phyloP scores from a whole-genome alignment of 2,888 invertebrate genomes.

The Temnothorax ravouxi region DNA sequence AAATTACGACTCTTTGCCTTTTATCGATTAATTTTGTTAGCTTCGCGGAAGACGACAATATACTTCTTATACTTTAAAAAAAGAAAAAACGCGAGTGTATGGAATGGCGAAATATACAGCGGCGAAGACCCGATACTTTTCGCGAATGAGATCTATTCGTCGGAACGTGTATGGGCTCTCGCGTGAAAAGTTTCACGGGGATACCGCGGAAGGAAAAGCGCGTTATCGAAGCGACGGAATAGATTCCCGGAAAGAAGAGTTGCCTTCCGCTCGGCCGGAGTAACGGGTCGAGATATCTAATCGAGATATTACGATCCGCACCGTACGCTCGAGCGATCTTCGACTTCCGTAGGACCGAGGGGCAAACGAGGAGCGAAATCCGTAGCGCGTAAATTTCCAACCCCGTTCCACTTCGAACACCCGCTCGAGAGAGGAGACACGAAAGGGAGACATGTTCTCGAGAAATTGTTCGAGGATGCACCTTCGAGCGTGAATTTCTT shows the following conservation, averaged over 20 bases:
- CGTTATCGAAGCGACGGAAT: constrained; percentile 43
- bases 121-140: background rate
- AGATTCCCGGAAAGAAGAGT: constrained; percentile 61
- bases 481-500: constrained; percentile 65
- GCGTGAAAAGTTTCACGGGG: constrained; percentile 21
- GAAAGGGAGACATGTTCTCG: constrained; percentile 59
- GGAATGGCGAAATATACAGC: background rate
- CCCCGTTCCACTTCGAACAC: constrained; percentile 42
- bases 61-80: background rate
- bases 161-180: background rate
- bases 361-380: constrained; percentile 75
- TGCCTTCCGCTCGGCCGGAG: constrained; percentile 57
- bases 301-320: constrained; percentile 70
- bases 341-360: constrained; percentile 63
- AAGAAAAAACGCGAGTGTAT: background rate
- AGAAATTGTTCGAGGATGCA: constrained; percentile 57
- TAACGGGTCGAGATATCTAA: constrained; percentile 63
- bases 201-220: background rate
- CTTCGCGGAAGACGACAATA: background rate
- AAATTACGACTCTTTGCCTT: background rate
- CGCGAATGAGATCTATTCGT: constrained; percentile 33
- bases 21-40: background rate
- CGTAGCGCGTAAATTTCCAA: constrained; percentile 75
- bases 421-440: constrained; percentile 43
- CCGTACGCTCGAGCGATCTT: constrained; percentile 67